Conservation (phyloP, 2,113 vertebrate genomes). For the Corydoras sp. region DNA sequence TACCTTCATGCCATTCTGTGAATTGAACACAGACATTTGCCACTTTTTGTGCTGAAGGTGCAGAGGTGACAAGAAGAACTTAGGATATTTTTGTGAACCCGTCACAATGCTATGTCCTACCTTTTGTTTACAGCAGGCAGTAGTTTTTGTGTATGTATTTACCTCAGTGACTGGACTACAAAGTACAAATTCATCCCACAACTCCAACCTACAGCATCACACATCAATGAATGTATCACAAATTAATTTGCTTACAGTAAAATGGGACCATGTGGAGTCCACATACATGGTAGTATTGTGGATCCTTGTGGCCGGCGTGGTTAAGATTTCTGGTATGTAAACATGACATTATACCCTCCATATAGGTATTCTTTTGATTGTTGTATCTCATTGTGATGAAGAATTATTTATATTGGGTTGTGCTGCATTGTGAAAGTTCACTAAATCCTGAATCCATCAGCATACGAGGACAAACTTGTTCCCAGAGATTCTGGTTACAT, state of each 20-base stretch:
- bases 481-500: no score
- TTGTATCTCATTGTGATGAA: no score
- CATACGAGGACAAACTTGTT: no score
- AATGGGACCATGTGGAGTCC: constrained; percentile 79
- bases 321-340: constrained; percentile 77
- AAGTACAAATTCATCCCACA: background rate
- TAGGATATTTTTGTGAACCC: background rate
- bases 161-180: constrained; percentile 1
- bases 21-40: background rate
- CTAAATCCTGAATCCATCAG: no score
- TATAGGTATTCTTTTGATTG: no score
- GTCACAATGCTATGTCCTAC: constrained; percentile 41
- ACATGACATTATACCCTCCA: background rate
- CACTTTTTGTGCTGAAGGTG: background rate
- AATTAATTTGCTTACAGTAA: constrained; percentile 73
- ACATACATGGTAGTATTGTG: constrained; percentile 78
- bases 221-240: constrained; percentile 26
- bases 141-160: constrained; percentile 34
- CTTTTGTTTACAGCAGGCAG: constrained; percentile 40
- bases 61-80: background rate
- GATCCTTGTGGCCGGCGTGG: constrained; percentile 80
- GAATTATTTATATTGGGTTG: no score
- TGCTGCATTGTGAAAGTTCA: no score
- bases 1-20: background rate
- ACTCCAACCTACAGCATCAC: background rate